phyloP scores from a whole-genome alignment of 1,140 invertebrate genomes.

The Bombus waltoni region DNA sequence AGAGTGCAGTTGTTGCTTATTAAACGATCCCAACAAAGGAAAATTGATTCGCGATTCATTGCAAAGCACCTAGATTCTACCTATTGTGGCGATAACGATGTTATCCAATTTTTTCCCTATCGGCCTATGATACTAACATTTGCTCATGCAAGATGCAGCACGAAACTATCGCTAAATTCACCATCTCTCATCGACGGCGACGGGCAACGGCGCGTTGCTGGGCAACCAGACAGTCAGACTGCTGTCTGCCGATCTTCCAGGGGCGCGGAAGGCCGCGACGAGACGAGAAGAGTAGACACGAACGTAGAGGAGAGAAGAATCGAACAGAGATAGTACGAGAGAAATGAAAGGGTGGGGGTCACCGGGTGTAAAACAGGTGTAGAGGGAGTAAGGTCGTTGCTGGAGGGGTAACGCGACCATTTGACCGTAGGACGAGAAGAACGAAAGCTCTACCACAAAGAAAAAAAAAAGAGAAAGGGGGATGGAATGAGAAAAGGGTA shows the following conservation, averaged over 20 bases:
- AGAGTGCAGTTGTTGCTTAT: neutral
- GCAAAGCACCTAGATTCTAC: neutral
- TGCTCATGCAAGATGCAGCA: conserved; percentile 42
- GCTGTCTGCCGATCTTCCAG: conserved; percentile 70
- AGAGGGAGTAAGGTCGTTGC: conserved; percentile 49
- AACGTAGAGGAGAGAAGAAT: conserved; percentile 11
- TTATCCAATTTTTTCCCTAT: neutral
- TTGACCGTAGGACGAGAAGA: conserved; percentile 46
- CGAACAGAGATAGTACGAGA: conserved; percentile 4
- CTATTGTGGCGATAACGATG: neutral
- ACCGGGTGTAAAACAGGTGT: conserved; percentile 39
- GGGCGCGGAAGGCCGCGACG: conserved; percentile 58
- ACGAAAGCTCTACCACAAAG: conserved; percentile 15
- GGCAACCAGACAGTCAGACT: conserved; percentile 77
- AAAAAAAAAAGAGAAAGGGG: neutral
- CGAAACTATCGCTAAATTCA: conserved; percentile 58
- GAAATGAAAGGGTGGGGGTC: neutral
- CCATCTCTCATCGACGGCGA: conserved; percentile 66
- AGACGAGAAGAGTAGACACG: conserved; percentile 40
- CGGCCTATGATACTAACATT: conserved; percentile 2
- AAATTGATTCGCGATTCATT: neutral
- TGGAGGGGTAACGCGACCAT: conserved; percentile 50
- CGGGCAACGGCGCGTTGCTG: conserved; percentile 71
- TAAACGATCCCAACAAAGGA: neutral
- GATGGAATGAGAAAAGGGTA: conserved; percentile 21